These are phyloP conservation scores for Epinephelus awoara DNA, from an alignment of 2,797 vertebrate genomes.

Conservation along the genomic window DNA sequence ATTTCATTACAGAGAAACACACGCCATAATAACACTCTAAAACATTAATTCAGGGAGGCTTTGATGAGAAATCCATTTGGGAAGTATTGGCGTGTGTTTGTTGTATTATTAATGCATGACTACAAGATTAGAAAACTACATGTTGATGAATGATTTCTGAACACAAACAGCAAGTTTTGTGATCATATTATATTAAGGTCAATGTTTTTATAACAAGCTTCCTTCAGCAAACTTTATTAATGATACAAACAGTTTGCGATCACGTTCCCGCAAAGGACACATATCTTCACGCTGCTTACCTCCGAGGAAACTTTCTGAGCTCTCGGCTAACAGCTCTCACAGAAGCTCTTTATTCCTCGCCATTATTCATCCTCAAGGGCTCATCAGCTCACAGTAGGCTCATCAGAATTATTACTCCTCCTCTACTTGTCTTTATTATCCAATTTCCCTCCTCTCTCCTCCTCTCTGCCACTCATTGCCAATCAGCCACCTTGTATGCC, in stretches of 20 bases:
- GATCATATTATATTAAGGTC: conserved; percentile 22
- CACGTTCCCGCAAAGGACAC: neutral
- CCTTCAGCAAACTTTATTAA: conserved; percentile 23
- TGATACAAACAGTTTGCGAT: conserved; percentile 18
- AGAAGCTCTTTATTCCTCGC: conserved; percentile 58
- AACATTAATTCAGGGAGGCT: conserved; percentile 80
- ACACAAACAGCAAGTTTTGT: conserved; percentile 27
- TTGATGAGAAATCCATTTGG: conserved; percentile 82
- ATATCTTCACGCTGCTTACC: conserved; percentile 27
- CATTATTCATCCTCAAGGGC: conserved; percentile 78
- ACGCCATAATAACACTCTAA: conserved; percentile 76
- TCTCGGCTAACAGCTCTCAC: conserved; percentile 52
- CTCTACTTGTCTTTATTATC: conserved; percentile 80
- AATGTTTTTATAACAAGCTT: conserved; percentile 35
- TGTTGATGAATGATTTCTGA: conserved; percentile 68
- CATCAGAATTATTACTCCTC: conserved; percentile 80
- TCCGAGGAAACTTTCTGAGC: conserved; percentile 62
- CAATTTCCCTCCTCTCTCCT: conserved; percentile 72
- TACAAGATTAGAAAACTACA: conserved; percentile 63
- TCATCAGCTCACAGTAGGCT: conserved; percentile 76
- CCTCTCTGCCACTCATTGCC: conserved; percentile 64
- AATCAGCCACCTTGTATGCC: conserved; percentile 73
- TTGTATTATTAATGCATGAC: conserved; percentile 84
- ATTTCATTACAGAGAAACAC: conserved; percentile 79
- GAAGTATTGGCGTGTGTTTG: conserved; percentile 76